These are phyloP conservation scores for Lasiurus cinereus DNA, from an alignment of 2,113 vertebrate genomes.

Conservation along the genomic window DNA sequence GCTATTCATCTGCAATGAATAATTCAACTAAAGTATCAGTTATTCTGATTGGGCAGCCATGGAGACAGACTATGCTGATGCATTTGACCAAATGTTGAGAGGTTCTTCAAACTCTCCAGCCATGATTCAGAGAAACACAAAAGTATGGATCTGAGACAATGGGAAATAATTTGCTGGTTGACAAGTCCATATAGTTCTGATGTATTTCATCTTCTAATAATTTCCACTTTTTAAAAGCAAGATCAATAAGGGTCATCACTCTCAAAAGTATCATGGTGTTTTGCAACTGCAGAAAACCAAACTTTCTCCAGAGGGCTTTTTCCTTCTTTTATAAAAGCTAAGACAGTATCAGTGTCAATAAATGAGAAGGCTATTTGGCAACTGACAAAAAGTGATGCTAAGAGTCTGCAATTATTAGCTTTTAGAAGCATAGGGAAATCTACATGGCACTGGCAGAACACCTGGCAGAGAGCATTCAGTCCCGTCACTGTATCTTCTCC, in stretches of 20 bases:
- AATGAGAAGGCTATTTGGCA: conserved; percentile 82
- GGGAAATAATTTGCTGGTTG: conserved; percentile 66
- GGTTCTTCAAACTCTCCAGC: conserved; percentile 54
- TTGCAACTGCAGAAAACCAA: conserved; percentile 60
- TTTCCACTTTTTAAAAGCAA: conserved; percentile 72
- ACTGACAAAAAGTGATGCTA: conserved; percentile 84
- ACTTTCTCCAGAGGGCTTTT: conserved; percentile 63
- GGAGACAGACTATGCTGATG: conserved; percentile 36
- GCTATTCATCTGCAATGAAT: conserved; percentile 44
- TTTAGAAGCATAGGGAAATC: conserved; percentile 74
- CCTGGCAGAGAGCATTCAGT: conserved; percentile 69
- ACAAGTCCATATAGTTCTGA: conserved; percentile 51
- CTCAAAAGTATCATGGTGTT: conserved; percentile 63
- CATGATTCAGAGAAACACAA: conserved; percentile 52
- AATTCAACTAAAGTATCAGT: conserved; percentile 9
- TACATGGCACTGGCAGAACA: conserved; percentile 74
- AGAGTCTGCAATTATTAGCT: conserved; percentile 77
- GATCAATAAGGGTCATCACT: conserved; percentile 61
- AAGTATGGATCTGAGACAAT: conserved; percentile 66
- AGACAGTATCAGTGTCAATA: conserved; percentile 81
- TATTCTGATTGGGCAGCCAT: neutral
- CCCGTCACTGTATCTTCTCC: conserved; percentile 58
- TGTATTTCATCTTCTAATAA: conserved; percentile 74
- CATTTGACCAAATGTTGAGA: conserved; percentile 62
- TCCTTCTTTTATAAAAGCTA: conserved; percentile 67